Conservation (phyloP, 64 coral and sea anemone species). For the Pocillopora damicornis region DNA sequence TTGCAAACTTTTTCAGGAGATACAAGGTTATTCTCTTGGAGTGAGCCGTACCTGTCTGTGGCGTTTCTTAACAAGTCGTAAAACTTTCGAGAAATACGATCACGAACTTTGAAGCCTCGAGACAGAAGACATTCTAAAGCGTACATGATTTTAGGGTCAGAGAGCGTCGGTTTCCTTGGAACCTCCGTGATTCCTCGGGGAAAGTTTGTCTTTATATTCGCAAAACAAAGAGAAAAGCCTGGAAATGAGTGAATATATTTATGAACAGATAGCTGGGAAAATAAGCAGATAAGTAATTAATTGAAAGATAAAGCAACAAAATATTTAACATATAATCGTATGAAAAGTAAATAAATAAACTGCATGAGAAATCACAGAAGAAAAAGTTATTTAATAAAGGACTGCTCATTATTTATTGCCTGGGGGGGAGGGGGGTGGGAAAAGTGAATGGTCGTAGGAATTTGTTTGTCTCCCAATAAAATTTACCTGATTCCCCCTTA, state of each 20-base stretch:
- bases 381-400: no score
- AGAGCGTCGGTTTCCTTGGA: slow-evolving; percentile 49
- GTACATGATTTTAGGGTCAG: slow-evolving; percentile 39
- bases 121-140: slow-evolving; percentile 79
- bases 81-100: slow-evolving; percentile 65
- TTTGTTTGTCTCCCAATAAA: no score
- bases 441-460: no score
- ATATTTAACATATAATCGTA: no score
- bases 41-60: slow-evolving; percentile 9
- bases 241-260: neutral
- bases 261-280: neutral
- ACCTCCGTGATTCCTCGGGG: slow-evolving; percentile 42
- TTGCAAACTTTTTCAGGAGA: slow-evolving; percentile 36
- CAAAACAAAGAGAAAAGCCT: slow-evolving; percentile 58
- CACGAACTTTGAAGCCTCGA: slow-evolving; percentile 67
- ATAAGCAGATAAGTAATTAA: no score
- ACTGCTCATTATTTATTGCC: no score
- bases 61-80: slow-evolving; percentile 63
- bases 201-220: slow-evolving; percentile 29
- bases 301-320: no score
- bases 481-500: no score
- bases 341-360: no score
- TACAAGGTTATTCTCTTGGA: neutral
- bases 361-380: no score
- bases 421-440: no score